Evolutionary conservation across 2,888 invertebrate genomes (phyloP), one percentile per base, ranked within the genome.

Genomic region (Osmoderma eremita): DNA sequence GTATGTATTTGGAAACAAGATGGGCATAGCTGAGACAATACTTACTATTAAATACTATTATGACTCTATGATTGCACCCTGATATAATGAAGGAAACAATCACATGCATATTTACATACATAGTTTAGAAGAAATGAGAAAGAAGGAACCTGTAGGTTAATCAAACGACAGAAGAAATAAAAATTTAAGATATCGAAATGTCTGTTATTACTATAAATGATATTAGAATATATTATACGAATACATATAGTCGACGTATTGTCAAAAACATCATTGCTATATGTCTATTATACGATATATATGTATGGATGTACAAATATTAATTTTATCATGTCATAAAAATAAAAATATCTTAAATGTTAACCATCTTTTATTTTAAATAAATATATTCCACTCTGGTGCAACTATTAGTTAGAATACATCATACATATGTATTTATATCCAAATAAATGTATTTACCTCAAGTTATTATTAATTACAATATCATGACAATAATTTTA

Each of bases 401-500:
- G 6, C 36, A 18, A 56, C 15, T 39, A 38, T 58, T 24, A 17
- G n/a, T n/a, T n/a, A n/a, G 24, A 8, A 41, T 50, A 53, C 10
- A 22, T 48, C 41, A 62, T 67, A 62, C 61, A 67, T 67, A 62
- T 17, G 22, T 56, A 58, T 63, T 20, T 41, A 50, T 38, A 48
- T 38, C 24, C 64, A 70, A 70, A 71, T 65, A 67, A 30, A 10
- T 45, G 53, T 64, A 67, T 75, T 79, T 78, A 79, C 78, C 78
- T 79, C 78, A 77, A 73, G 69, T 74, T 77, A 70, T 68, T 73
- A 78, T 78, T 78, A 8, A 30, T 30, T 30, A 30, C 1, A 80
- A 80, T 80, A 81, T 79, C 75, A 80, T 78, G 82, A 82, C 82
- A 82, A 82, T 82, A 82, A 82, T 74, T 78, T 6, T 8, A 77